Evolutionary conservation across 1,140 invertebrate genomes (phyloP).

Genomic region (Tetragonula clypearis): DNA sequence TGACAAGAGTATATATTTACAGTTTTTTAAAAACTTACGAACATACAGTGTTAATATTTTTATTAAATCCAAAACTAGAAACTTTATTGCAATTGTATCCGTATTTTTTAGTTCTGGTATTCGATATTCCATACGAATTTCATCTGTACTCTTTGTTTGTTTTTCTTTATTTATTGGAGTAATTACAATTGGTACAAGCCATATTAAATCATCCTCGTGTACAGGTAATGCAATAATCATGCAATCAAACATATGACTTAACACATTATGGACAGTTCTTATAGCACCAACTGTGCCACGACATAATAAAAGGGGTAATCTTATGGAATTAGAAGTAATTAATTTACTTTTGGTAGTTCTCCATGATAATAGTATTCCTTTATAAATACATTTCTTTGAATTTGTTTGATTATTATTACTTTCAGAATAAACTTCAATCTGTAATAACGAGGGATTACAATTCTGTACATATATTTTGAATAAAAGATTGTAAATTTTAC

Average conservation of each 20-base stretch:
- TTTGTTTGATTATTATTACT: slow-evolving; percentile 4
- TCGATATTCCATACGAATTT: slow-evolving; percentile 68
- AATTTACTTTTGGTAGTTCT: slow-evolving; percentile 28
- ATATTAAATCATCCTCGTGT: slow-evolving; percentile 70
- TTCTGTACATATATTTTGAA: too few species aligned
- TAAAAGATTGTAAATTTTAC: too few species aligned
- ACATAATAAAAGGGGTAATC: slow-evolving; percentile 73
- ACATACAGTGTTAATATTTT: slow-evolving; percentile 70
- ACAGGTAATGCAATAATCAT: slow-evolving; percentile 62
- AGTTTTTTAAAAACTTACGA: background rate
- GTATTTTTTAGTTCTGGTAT: slow-evolving; percentile 65
- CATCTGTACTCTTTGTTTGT: slow-evolving; percentile 40
- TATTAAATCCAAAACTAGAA: slow-evolving; percentile 51
- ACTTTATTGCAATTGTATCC: slow-evolving; percentile 68
- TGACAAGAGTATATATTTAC: background rate
- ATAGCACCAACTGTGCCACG: slow-evolving; percentile 70
- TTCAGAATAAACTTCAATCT: slow-evolving; percentile 68
- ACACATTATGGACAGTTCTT: slow-evolving; percentile 65
- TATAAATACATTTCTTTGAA: slow-evolving; percentile 68
- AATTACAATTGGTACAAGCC: slow-evolving; percentile 72
- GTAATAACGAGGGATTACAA: slow-evolving; percentile 23
- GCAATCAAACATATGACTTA: slow-evolving; percentile 76
- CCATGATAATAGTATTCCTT: slow-evolving; percentile 74
- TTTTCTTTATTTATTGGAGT: slow-evolving; percentile 45
- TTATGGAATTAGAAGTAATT: slow-evolving; percentile 45